These are phyloP conservation scores for Tenodera sinensis DNA, from an alignment of 2,888 invertebrate species.

Conservation along the genomic window DNA sequence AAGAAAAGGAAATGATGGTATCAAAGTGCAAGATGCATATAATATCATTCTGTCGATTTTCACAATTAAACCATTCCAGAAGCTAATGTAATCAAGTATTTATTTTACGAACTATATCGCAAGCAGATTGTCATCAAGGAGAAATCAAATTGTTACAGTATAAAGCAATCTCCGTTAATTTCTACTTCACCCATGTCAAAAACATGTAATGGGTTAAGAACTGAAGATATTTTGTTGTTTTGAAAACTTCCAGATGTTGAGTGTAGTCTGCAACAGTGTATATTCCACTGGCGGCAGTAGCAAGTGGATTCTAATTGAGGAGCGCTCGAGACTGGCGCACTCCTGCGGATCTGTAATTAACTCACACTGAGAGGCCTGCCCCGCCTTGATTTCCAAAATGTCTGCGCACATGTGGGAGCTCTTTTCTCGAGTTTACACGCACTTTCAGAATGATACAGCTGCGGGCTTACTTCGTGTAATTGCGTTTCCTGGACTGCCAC, in stretches of 20 bases:
- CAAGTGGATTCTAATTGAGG: background rate
- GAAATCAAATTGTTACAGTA: no score
- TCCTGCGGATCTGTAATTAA: conserved; percentile 19
- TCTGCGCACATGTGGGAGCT: background rate
- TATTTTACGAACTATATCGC: no score
- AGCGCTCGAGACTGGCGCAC: background rate
- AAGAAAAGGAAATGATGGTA: no score
- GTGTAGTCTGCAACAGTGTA: background rate
- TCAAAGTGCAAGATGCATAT: no score
- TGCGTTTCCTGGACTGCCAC: background rate
- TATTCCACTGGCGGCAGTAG: background rate
- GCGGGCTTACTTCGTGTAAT: background rate
- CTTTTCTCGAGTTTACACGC: background rate
- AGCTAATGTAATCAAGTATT: no score
- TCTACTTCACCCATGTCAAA: no score
- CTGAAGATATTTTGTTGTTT: no score
- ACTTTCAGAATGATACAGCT: background rate
- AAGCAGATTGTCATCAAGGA: no score
- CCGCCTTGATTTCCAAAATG: background rate
- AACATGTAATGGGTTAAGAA: no score
- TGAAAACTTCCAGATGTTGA: background rate
- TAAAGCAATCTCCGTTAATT: no score
- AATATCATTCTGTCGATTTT: no score
- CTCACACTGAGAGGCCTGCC: background rate
- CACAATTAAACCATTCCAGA: no score